Percentiles rank a stretch among this genome's conserved stretches.
Evolutionary conservation across 1,140 invertebrate species (phyloP).

Genomic region (Sitodiplosis mosellana): DNA sequence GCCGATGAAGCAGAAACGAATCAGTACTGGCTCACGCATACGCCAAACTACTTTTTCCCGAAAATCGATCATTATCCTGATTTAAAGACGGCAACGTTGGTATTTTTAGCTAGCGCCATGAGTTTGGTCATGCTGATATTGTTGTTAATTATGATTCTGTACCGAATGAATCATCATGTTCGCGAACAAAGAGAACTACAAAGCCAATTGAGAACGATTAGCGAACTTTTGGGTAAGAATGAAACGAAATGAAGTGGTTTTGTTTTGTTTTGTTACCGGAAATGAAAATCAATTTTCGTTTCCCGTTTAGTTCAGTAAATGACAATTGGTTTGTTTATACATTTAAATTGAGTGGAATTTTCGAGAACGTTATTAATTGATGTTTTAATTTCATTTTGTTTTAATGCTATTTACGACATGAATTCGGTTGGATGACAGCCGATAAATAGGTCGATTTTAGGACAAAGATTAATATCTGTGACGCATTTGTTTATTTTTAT

Average conservation of each 20-base stretch:
- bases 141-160: conserved; percentile 40
- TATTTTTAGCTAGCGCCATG: conserved; percentile 41
- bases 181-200: conserved; percentile 42
- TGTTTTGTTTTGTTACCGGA: no score
- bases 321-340: no score
- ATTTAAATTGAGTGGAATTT: no score
- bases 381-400: no score
- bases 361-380: no score
- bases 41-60: conserved; percentile 54
- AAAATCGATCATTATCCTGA: conserved; percentile 46
- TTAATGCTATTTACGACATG: no score
- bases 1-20: conserved; percentile 34
- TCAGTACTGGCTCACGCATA: conserved; percentile 44
- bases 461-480: neutral
- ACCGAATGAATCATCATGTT: conserved; percentile 39
- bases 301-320: no score
- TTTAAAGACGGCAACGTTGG: conserved; percentile 41
- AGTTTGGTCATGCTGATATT: conserved; percentile 41
- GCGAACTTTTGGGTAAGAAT: conserved; percentile 37
- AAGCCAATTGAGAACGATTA: conserved; percentile 43
- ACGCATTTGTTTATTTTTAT: neutral
- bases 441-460: no score
- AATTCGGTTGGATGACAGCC: no score
- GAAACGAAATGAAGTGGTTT: neutral
- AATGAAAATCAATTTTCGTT: no score